These are phyloP conservation scores for Wasmannia auropunctata DNA, from an alignment of 1,140 invertebrate genomes.

Conservation along the genomic window DNA sequence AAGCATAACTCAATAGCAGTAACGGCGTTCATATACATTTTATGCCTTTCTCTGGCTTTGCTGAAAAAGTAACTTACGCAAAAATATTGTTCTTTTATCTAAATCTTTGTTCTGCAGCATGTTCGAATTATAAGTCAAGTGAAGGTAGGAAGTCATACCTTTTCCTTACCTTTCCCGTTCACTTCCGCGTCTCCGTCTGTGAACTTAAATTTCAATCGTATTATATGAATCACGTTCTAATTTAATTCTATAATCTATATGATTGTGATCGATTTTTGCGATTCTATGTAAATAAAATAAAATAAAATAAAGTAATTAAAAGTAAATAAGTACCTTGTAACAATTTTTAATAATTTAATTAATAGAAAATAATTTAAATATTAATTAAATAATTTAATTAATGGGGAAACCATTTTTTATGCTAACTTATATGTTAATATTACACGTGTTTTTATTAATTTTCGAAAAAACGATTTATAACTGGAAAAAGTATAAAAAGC, in stretches of 20 bases:
- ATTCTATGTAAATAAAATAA: not conserved
- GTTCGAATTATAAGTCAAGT: slow-evolving; percentile 10
- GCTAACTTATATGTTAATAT: too few species aligned
- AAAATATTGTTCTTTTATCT: slow-evolving; percentile 24
- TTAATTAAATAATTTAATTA: not conserved
- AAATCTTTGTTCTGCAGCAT: not conserved
- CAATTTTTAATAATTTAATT: not conserved
- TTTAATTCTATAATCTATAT: not conserved
- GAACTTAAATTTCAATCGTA: not conserved
- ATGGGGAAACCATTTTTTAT: too few species aligned
- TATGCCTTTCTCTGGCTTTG: slow-evolving; percentile 58
- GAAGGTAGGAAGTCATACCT: slow-evolving; percentile 45
- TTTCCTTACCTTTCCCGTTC: slow-evolving; percentile 26
- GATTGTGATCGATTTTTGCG: not conserved
- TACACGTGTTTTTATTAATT: not conserved
- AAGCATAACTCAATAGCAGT: not conserved
- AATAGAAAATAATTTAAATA: not conserved
- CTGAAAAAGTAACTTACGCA: slow-evolving; percentile 9
- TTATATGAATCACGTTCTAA: not conserved
- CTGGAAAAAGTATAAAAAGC: not conserved
- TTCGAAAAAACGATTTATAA: not conserved
- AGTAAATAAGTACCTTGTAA: not conserved
- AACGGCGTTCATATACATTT: slow-evolving; percentile 31
- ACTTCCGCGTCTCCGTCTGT: slow-evolving; percentile 15
- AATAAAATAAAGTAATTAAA: not conserved